These are phyloP conservation scores for Archips xylosteana DNA, from an alignment of 2,888 invertebrate species.

Conservation along the genomic window DNA sequence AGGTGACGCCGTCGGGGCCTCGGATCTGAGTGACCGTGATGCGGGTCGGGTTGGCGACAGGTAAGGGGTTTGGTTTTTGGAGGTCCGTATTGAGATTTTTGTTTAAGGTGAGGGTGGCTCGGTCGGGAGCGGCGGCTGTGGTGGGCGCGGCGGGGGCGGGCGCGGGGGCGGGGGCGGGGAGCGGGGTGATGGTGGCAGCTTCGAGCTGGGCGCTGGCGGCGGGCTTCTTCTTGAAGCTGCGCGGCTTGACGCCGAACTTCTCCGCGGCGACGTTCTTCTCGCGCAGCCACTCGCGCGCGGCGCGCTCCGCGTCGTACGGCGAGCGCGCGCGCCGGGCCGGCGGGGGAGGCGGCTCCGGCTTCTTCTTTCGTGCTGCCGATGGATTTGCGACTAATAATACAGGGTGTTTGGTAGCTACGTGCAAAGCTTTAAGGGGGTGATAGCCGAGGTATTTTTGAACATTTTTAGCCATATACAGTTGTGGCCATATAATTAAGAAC, in stretches of 20 bases:
- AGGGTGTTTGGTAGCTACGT: too few species aligned
- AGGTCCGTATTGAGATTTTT: too few species aligned
- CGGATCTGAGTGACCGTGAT: too few species aligned
- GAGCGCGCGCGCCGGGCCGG: conserved; percentile 19
- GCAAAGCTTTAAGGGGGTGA: too few species aligned
- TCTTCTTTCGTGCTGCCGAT: conserved; percentile 9
- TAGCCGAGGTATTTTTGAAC: too few species aligned
- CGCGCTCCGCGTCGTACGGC: conserved; percentile 20
- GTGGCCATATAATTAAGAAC: too few species aligned
- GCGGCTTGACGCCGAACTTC: conserved; percentile 47
- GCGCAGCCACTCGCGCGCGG: conserved; percentile 46
- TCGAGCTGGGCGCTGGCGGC: neutral
- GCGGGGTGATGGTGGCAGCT: neutral
- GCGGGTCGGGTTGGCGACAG: too few species aligned
- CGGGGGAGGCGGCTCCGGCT: conserved; percentile 13
- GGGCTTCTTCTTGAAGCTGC: neutral
- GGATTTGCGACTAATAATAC: too few species aligned
- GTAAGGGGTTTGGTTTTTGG: too few species aligned
- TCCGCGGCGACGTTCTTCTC: conserved; percentile 46
- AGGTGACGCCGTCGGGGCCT: neutral
- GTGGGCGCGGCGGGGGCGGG: neutral
- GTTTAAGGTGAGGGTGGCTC: neutral
- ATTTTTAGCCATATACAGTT: too few species aligned
- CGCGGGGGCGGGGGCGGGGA: neutral
- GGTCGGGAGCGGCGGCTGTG: neutral